These are phyloP conservation scores for Aviceda subcristata DNA, from an alignment of 2,113 vertebrate species.

Conservation along the genomic window DNA sequence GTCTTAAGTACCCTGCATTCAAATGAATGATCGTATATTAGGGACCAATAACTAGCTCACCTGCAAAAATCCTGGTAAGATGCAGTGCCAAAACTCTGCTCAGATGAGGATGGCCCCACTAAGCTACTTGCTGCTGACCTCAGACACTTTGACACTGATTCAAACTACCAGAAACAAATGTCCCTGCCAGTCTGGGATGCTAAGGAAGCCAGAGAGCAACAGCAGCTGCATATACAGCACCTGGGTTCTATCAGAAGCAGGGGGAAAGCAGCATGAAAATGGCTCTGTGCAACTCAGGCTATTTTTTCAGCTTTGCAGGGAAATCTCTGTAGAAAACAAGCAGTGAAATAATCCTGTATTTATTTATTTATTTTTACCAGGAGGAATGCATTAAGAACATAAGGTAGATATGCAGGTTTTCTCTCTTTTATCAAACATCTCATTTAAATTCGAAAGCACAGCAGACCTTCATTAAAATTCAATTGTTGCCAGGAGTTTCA, in stretches of 20 bases:
- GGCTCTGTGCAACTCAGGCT: not conserved
- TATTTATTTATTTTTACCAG: constrained; percentile 1
- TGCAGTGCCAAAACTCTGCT: not conserved
- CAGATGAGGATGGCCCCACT: not conserved
- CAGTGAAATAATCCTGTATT: not conserved
- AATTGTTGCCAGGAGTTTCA: constrained; percentile 19
- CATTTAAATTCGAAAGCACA: constrained; percentile 45
- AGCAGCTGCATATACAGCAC: not conserved
- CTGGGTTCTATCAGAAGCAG: not conserved
- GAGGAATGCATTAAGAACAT: not conserved
- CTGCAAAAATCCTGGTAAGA: not conserved
- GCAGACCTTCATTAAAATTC: constrained; percentile 42
- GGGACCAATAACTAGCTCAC: not conserved
- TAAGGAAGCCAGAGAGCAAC: not conserved
- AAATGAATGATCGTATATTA: not conserved
- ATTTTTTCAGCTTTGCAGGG: not conserved
- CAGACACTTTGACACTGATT: not conserved
- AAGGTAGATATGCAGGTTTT: not conserved
- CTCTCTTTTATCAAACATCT: constrained; percentile 11
- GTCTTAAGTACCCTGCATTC: not conserved
- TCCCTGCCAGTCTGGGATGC: not conserved
- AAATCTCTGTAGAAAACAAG: not conserved
- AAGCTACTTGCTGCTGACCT: not conserved
- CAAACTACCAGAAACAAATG: not conserved
- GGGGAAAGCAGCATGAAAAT: not conserved